A percentile compares a stretch with the other conserved stretches of the same genome.
phyloP scores from a whole-genome alignment of 2,113 vertebrate species.

The Prinia subflava region DNA sequence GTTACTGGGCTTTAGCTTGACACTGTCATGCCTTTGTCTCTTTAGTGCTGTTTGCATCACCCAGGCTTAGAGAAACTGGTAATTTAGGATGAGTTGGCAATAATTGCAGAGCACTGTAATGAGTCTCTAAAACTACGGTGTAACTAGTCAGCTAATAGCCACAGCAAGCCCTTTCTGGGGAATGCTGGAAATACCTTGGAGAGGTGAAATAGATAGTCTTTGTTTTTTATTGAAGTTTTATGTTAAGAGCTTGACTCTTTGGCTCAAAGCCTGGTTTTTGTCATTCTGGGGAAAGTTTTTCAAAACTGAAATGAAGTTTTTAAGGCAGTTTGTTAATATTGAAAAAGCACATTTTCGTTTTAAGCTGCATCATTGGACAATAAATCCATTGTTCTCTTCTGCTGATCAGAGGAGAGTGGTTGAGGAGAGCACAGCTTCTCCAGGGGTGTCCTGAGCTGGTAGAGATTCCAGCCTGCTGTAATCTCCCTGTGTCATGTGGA shows the following conservation, averaged over 20 bases:
- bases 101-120: slow-evolving; percentile 36
- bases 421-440: not conserved
- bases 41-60: slow-evolving; percentile 13
- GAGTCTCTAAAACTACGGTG: not conserved
- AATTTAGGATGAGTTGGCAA: slow-evolving; percentile 59
- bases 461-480: not conserved
- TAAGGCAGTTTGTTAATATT: not conserved
- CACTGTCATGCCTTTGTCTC: not conserved
- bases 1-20: not conserved
- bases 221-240: slow-evolving; percentile 14
- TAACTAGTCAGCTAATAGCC: slow-evolving; percentile 14
- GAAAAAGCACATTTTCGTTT: not conserved
- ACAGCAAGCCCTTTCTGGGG: not conserved
- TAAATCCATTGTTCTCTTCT: not conserved
- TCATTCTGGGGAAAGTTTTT: not conserved
- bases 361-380: not conserved
- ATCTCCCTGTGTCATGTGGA: not conserved
- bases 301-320: not conserved
- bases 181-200: not conserved
- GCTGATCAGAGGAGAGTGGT: not conserved
- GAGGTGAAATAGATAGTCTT: slow-evolving; percentile 18
- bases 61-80: not conserved
- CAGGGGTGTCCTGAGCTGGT: not conserved
- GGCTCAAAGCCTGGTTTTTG: not conserved
- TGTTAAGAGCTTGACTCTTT: slow-evolving; percentile 2